A percentile compares a stretch with the other conserved stretches of the same genome.
These are phyloP conservation scores for Neosilurus mollespiculum DNA, from an alignment of 2,797 vertebrate species.

Conservation along the genomic window DNA sequence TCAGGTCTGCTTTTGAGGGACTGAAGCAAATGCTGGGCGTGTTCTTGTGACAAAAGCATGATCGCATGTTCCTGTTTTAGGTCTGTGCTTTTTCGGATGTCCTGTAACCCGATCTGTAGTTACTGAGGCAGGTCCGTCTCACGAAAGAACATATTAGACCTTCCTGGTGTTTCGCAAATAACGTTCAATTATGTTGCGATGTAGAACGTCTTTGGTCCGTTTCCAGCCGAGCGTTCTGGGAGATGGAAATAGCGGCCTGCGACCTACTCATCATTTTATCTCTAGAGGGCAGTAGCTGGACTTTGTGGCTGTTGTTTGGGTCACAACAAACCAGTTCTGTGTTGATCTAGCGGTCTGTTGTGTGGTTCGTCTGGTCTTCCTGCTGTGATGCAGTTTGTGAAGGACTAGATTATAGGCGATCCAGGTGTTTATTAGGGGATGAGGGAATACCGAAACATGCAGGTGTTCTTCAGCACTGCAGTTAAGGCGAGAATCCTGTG, in stretches of 20 bases:
- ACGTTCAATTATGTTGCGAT: slow-evolving; percentile 16
- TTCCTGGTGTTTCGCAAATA: slow-evolving; percentile 40
- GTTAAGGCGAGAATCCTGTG: background rate
- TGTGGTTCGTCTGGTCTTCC: background rate
- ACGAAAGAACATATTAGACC: slow-evolving; percentile 37
- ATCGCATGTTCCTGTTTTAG: slow-evolving; percentile 43
- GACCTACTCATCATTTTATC: slow-evolving; percentile 6
- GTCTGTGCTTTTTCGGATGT: slow-evolving; percentile 50
- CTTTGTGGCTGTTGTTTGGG: slow-evolving; percentile 2
- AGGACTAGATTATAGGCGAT: background rate
- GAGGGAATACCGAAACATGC: background rate
- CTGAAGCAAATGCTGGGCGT: slow-evolving; percentile 36
- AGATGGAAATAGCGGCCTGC: background rate
- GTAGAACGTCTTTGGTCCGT: slow-evolving; percentile 23
- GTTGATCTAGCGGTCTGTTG: background rate
- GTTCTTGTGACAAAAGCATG: slow-evolving; percentile 51
- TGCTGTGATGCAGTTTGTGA: background rate
- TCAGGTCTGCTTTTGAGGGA: slow-evolving; percentile 32
- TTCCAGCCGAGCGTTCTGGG: background rate
- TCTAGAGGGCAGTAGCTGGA: slow-evolving; percentile 15
- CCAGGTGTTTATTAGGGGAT: background rate
- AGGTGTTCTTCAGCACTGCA: background rate
- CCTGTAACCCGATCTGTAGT: slow-evolving; percentile 48
- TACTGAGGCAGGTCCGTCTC: slow-evolving; percentile 19
- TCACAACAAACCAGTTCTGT: background rate